Percentiles rank a stretch among this genome's conserved stretches.
These are phyloP conservation scores for Gambelia wislizenii DNA, from an alignment of 2,797 vertebrate genomes.

Conservation along the genomic window DNA sequence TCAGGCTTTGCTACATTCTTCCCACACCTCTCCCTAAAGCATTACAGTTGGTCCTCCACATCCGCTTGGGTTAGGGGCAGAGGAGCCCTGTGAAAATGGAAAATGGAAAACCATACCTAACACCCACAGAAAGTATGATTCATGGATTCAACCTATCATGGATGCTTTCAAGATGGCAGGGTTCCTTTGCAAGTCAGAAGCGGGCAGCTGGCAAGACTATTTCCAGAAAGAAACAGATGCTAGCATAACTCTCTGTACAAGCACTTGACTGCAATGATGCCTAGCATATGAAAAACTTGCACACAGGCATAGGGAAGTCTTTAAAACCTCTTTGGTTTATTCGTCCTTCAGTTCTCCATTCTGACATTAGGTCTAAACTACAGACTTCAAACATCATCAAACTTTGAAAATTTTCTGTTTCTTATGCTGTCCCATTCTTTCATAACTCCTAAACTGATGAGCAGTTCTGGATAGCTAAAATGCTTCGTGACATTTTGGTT, in stretches of 20 bases:
- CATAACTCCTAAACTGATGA: not conserved
- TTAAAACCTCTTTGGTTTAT: not conserved
- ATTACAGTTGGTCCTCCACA: too few relatives aligned
- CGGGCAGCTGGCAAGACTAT: not conserved
- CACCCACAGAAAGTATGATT: too few relatives aligned
- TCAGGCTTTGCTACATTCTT: not conserved
- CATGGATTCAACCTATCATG: too few relatives aligned
- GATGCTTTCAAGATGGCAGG: too few relatives aligned
- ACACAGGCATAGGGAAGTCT: not conserved
- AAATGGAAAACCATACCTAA: too few relatives aligned
- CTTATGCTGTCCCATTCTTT: not conserved
- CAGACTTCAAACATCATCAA: not conserved
- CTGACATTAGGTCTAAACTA: not conserved
- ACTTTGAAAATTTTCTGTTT: not conserved
- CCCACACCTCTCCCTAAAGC: not conserved
- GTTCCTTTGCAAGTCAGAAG: too few relatives aligned
- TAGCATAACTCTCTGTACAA: not conserved
- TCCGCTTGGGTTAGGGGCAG: too few relatives aligned
- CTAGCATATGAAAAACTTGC: not conserved
- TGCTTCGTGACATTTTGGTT: not conserved
- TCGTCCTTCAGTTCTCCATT: too few relatives aligned
- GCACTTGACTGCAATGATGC: not conserved
- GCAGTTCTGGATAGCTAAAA: not conserved
- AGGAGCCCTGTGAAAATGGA: too few relatives aligned
- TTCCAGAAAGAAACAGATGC: slow-evolving; percentile 4